phyloP scores from a whole-genome alignment of 2,113 vertebrate genomes.

The Lepus americanus region DNA sequence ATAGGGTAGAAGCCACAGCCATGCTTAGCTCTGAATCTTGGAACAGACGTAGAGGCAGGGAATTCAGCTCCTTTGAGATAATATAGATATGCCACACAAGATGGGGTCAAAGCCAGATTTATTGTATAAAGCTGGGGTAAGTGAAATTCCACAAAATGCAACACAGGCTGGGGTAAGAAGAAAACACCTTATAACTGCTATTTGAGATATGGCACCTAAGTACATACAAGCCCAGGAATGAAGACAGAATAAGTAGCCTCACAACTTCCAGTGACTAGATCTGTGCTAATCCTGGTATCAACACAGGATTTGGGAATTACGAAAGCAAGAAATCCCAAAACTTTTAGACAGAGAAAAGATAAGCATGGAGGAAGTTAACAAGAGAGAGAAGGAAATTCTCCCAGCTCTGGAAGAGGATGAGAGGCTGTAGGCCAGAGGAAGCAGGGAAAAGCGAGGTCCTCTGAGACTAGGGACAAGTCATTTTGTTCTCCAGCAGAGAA shows the following conservation, averaged over 20 bases:
- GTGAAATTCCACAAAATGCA: not conserved
- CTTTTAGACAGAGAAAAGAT: not conserved
- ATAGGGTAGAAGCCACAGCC: not conserved
- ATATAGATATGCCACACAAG: not conserved
- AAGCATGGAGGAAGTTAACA: not conserved
- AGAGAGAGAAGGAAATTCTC: constrained; percentile 43
- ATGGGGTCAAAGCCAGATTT: not conserved
- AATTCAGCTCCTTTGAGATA: not conserved
- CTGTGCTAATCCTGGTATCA: not conserved
- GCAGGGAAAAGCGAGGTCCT: not conserved
- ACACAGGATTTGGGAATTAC: not conserved
- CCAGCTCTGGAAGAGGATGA: not conserved
- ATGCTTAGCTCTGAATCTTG: not conserved
- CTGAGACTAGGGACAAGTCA: not conserved
- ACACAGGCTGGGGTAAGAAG: not conserved
- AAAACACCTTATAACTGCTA: not conserved
- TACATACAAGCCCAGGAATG: not conserved
- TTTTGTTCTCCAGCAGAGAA: not conserved
- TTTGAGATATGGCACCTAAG: not conserved
- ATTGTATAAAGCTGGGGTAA: not conserved
- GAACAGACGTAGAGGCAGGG: not conserved
- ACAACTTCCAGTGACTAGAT: not conserved
- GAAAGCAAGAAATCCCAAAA: not conserved
- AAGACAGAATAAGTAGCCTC: not conserved
- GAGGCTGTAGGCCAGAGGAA: not conserved